Evolutionary conservation across 1,140 invertebrate genomes (phyloP).

Genomic region (Helicoverpa armigera): DNA sequence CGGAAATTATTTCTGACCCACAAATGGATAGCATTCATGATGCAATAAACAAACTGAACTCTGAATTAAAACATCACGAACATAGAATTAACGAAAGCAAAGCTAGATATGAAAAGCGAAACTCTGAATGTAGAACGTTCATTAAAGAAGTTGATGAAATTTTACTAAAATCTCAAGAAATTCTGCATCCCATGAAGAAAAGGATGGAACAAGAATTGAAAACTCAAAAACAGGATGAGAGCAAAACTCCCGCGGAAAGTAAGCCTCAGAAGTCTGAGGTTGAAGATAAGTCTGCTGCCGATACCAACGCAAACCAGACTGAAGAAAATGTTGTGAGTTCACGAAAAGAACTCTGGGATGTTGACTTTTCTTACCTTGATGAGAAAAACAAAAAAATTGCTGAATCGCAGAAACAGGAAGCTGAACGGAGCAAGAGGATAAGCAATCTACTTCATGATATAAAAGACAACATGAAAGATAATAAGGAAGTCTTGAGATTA

Average conservation of each 20-base stretch:
- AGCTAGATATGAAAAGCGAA: conserved; percentile 71
- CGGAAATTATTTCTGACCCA: conserved; percentile 57
- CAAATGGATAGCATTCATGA: conserved; percentile 75
- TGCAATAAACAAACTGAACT: conserved; percentile 73
- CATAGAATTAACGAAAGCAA: conserved; percentile 76
- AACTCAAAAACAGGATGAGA: conserved; percentile 29
- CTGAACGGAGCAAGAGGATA: conserved; percentile 72
- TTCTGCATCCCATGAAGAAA: conserved; percentile 71
- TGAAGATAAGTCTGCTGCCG: conserved; percentile 36
- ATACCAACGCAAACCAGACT: conserved; percentile 5
- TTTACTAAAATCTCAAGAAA: conserved; percentile 73
- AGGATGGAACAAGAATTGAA: conserved; percentile 7
- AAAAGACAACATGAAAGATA: conserved; percentile 83
- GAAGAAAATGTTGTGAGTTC: conserved; percentile 50
- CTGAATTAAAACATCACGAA: conserved; percentile 76
- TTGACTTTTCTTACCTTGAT: conserved; percentile 61
- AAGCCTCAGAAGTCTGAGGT: neutral
- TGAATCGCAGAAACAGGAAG: conserved; percentile 65
- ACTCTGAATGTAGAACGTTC: conserved; percentile 75
- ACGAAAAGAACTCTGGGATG: conserved; percentile 68
- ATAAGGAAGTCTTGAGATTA: conserved; percentile 76
- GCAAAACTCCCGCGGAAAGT: neutral
- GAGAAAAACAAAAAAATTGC: conserved; percentile 62
- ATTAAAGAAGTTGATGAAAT: conserved; percentile 82
- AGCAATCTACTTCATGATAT: conserved; percentile 75